Evolutionary conservation across 2,888 invertebrate genomes (phyloP), one percentile per base, ranked within the genome.

Genomic region (Dimorphilus gyrociliatus): DNA sequence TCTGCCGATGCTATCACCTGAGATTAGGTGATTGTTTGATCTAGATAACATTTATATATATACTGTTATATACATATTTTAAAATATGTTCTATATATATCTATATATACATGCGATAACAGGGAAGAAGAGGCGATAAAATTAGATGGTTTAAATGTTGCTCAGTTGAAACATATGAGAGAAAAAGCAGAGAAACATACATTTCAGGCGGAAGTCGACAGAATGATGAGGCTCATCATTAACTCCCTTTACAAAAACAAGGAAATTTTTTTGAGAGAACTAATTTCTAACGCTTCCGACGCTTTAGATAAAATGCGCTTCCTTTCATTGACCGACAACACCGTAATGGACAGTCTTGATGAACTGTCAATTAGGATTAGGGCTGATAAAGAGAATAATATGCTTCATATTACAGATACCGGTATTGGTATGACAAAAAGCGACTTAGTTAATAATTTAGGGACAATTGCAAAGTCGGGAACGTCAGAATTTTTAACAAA

Each of bases 181-280:
- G 85, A 84, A 27, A 78, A 77, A 42, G 76, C 90, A 1, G 67
- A 68, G 46, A 69, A 69, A 48, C 63, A 64, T 51, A 53, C 55
- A 40, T 94, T 92, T 70, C 85, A 97, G 69, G 90, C 97, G 1
- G 97, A 97, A 68, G 97, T 99, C 24, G 90, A 90, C 67, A 79
- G 94, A 35, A 92, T 99, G 90, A 99, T 97, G 97, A 99, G 97
- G 65, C 74, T 97, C 36, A 97, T 97, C 64, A 99, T 99, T 60
- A 99, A 99, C 68, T 97, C 97, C 6, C 70, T 97, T 6, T 97
- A 97, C 67, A 75, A 88, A 50, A 97, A 99, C 65, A 97, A 97
- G 67, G 97, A 99, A 75, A 92, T 94, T 48, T 94, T 88, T 74
- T 69, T 94, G 37, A 73, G 97, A 53, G 97, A 97, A 68, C 69